These are phyloP conservation scores for Drosophila kambysellisi DNA, from an alignment of 2,888 invertebrate genomes.

Conservation along the genomic window DNA sequence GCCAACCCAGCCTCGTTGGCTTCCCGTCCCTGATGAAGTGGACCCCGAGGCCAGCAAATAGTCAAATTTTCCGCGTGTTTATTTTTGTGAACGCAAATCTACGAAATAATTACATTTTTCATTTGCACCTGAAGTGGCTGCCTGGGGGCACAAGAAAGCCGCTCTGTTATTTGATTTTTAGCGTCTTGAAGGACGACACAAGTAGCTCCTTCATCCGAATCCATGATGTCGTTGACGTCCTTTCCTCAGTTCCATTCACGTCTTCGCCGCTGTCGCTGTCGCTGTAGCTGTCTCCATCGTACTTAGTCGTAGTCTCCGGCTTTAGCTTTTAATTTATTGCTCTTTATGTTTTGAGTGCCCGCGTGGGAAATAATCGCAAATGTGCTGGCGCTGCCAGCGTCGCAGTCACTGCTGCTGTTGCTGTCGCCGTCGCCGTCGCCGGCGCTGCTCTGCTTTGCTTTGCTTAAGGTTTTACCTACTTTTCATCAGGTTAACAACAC, in stretches of 20 bases:
- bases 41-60: slow-evolving; percentile 60
- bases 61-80: slow-evolving; percentile 65
- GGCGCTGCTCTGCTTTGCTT: slow-evolving; percentile 9
- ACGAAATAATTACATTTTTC: slow-evolving; percentile 82
- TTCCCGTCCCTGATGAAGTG: slow-evolving; percentile 24
- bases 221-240: slow-evolving; percentile 36
- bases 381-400: slow-evolving; percentile 50
- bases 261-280: slow-evolving; percentile 5
- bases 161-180: slow-evolving; percentile 56
- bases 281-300: slow-evolving; percentile 38
- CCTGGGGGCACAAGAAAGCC: slow-evolving; percentile 37
- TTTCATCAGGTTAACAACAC: slow-evolving; percentile 81
- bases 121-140: slow-evolving; percentile 79
- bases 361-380: slow-evolving; percentile 82
- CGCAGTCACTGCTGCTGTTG: slow-evolving; percentile 7
- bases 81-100: slow-evolving; percentile 74
- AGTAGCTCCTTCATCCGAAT: slow-evolving; percentile 35
- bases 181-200: slow-evolving; percentile 56
- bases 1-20: neutral
- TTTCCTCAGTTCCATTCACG: slow-evolving; percentile 8
- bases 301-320: slow-evolving; percentile 57
- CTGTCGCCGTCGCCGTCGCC: slow-evolving; percentile 1
- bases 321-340: slow-evolving; percentile 81
- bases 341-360: slow-evolving; percentile 81
- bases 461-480: slow-evolving; percentile 69